Conservation (phyloP, 1,140 invertebrate genomes). For the Ganaspis sp. region DNA sequence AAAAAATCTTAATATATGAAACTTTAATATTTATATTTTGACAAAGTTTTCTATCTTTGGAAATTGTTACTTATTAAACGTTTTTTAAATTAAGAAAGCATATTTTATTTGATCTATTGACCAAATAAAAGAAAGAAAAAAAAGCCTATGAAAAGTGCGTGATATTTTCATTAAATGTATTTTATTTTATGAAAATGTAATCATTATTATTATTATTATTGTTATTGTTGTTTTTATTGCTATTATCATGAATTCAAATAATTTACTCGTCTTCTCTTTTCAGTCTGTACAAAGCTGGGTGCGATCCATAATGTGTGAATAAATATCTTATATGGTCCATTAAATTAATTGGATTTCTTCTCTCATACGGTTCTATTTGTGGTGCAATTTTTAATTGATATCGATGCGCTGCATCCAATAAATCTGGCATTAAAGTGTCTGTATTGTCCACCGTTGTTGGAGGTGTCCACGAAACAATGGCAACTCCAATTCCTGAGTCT, state of each 20-base stretch:
- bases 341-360: conserved; percentile 73
- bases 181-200: no score
- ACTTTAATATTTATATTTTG: no score
- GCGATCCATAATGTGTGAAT: conserved; percentile 67
- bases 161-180: no score
- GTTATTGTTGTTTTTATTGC: background rate
- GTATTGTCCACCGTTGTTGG: conserved; percentile 69
- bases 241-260: conserved; percentile 29
- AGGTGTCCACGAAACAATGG: conserved; percentile 75
- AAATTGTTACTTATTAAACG: no score
- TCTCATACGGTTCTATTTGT: conserved; percentile 74
- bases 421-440: conserved; percentile 67
- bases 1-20: no score
- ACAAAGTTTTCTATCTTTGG: no score
- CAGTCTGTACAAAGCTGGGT: conserved; percentile 77
- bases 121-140: no score
- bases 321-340: conserved; percentile 70
- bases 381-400: conserved; percentile 74
- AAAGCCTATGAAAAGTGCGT: no score
- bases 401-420: conserved; percentile 72
- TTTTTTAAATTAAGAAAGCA: no score
- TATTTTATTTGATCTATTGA: no score
- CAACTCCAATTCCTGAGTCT: conserved; percentile 72
- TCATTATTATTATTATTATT: background rate
- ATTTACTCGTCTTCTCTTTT: conserved; percentile 70